These are phyloP conservation scores for Notospermus geniculatus DNA, from an alignment of 1,140 invertebrate genomes.

Conservation along the genomic window DNA sequence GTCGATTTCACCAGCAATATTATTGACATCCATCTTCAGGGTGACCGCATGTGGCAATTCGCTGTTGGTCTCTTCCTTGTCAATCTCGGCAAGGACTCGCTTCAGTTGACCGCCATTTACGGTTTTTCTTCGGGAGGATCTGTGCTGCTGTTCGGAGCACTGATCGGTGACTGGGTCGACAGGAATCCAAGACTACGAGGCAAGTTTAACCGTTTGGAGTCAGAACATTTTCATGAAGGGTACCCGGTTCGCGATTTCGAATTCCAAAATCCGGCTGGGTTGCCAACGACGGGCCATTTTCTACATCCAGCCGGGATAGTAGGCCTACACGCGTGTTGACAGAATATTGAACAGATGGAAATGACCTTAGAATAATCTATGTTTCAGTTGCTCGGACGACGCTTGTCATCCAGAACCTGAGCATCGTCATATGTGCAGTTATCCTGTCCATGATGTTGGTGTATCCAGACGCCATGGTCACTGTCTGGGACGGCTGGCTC, in stretches of 20 bases:
- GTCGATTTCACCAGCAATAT: too few relatives aligned
- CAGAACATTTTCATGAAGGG: too few relatives aligned
- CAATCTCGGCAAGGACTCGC: slow-evolving; percentile 41
- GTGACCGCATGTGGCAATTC: slow-evolving; percentile 64
- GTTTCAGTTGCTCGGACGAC: slow-evolving; percentile 27
- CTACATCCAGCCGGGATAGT: too few relatives aligned
- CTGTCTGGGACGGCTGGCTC: slow-evolving; percentile 19
- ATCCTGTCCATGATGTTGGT: slow-evolving; percentile 3
- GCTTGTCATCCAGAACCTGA: slow-evolving; percentile 16
- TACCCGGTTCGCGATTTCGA: too few relatives aligned
- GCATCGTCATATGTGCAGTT: slow-evolving; percentile 16
- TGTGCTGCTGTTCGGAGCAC: slow-evolving; percentile 57
- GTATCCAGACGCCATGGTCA: slow-evolving; percentile 2
- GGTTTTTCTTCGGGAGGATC: slow-evolving; percentile 54
- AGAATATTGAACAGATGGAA: too few relatives aligned
- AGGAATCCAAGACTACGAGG: slow-evolving; percentile 56
- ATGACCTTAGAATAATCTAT: neutral
- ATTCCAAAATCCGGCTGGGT: too few relatives aligned
- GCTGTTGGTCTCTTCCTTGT: slow-evolving; percentile 61
- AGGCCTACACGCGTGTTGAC: too few relatives aligned
- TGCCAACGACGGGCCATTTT: too few relatives aligned
- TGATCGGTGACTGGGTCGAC: slow-evolving; percentile 62
- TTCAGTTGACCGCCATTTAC: slow-evolving; percentile 59
- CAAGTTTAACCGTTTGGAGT: too few relatives aligned
- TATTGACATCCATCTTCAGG: too few relatives aligned